Evolutionary conservation across 2,797 vertebrate genomes (phyloP).

Genomic region (Xenops minutus): DNA sequence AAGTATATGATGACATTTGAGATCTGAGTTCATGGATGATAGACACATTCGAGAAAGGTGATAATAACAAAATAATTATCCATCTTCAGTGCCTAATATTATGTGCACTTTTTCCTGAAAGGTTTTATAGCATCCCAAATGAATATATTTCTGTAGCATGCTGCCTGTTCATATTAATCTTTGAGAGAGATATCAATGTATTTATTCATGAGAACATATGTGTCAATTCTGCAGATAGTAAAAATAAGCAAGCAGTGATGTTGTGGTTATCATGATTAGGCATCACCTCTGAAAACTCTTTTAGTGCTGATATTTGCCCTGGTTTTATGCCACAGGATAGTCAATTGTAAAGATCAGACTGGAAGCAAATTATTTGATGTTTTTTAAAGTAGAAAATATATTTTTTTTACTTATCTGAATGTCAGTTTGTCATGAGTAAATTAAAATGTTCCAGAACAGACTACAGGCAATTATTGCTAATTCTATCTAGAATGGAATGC

Average conservation of each 20-base stretch:
- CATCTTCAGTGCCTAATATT: neutral
- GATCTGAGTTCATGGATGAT: neutral
- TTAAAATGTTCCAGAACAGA: neutral
- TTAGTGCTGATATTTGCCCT: neutral
- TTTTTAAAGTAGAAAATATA: neutral
- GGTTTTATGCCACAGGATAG: neutral
- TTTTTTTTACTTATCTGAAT: slow-evolving; percentile 10
- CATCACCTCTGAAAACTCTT: neutral
- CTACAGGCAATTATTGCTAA: neutral
- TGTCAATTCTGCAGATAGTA: neutral
- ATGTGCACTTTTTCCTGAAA: neutral
- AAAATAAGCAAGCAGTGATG: neutral
- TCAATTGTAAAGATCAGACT: neutral
- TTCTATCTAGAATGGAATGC: neutral
- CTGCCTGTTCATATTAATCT: neutral
- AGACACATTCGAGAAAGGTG: neutral
- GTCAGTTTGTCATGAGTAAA: slow-evolving; percentile 22
- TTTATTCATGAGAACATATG: neutral
- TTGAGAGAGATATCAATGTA: neutral
- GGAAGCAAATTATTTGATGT: neutral
- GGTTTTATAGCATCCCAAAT: neutral
- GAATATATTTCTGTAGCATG: neutral
- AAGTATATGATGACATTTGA: neutral
- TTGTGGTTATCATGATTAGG: neutral
- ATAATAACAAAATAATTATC: neutral